Percentiles rank a stretch among this genome's conserved stretches.
These are phyloP conservation scores for Psittacula echo DNA, from an alignment of 2,797 vertebrate genomes.

Conservation along the genomic window DNA sequence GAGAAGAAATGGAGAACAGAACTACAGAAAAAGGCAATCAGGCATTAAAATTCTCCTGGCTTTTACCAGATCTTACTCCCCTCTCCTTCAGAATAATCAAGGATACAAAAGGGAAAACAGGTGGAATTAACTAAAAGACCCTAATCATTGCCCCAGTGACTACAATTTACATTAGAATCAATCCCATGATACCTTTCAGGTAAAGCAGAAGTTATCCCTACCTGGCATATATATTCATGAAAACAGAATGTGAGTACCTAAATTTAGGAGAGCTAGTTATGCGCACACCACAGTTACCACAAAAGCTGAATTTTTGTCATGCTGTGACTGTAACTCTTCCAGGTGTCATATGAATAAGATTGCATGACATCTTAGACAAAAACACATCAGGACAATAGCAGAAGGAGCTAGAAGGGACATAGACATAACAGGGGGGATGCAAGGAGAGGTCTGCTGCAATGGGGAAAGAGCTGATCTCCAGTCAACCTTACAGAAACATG, in stretches of 20 bases:
- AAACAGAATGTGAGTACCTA: not conserved
- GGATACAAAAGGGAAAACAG: constrained; percentile 16
- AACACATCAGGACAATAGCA: not conserved
- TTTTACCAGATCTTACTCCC: not conserved
- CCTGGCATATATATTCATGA: not conserved
- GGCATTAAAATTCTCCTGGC: not conserved
- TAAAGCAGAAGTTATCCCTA: not conserved
- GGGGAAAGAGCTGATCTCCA: not conserved
- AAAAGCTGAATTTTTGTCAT: not conserved
- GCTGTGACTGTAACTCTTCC: not conserved
- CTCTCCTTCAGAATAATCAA: constrained; percentile 19
- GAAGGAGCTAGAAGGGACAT: not conserved
- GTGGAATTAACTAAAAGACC: constrained; percentile 10
- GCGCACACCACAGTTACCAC: not conserved
- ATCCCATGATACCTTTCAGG: not conserved
- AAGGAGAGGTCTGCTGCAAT: not conserved
- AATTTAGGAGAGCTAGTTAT: not conserved
- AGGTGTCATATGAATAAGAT: not conserved
- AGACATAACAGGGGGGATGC: accelerated
- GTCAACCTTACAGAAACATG: not conserved
- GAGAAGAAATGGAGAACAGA: not conserved
- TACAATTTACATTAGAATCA: not conserved
- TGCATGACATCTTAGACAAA: not conserved
- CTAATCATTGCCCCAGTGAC: not conserved
- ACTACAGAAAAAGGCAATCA: not conserved